These are phyloP conservation scores for Emydura subglobosa DNA, from an alignment of 2,113 vertebrate species.

Conservation along the genomic window DNA sequence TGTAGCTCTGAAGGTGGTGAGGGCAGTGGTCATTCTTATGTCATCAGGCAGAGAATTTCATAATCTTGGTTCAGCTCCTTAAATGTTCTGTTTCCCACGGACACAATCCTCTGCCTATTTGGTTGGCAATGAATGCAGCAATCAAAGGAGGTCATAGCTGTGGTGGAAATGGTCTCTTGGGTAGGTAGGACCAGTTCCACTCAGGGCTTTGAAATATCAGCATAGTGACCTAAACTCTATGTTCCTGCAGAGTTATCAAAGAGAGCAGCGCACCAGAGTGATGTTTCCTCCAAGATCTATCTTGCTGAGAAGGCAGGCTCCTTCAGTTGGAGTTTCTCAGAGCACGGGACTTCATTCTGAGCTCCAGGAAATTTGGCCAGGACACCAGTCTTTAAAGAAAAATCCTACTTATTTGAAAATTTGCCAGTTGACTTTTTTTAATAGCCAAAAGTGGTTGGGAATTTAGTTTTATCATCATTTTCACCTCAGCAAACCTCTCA, in stretches of 20 bases:
- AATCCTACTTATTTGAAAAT: neutral
- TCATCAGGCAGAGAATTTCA: neutral
- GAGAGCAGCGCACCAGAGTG: neutral
- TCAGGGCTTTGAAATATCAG: neutral
- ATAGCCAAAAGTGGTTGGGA: fast-evolving
- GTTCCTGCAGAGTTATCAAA: too few species aligned
- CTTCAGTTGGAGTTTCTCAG: neutral
- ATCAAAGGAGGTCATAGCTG: neutral
- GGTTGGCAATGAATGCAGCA: neutral
- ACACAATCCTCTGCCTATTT: neutral
- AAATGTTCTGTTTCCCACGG: neutral
- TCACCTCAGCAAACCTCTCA: neutral
- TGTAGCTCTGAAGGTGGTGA: neutral
- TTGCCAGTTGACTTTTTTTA: neutral
- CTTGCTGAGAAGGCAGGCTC: neutral
- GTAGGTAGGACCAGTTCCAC: neutral
- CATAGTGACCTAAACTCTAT: neutral
- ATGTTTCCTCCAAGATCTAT: neutral
- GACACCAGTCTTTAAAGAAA: neutral
- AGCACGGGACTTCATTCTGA: neutral
- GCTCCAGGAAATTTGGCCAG: neutral
- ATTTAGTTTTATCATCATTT: neutral
- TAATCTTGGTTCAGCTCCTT: neutral
- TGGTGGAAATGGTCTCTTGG: too few species aligned
- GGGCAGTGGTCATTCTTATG: neutral